These are phyloP conservation scores for Todiramphus chloris DNA, from an alignment of 2,113 vertebrate species.

Conservation along the genomic window DNA sequence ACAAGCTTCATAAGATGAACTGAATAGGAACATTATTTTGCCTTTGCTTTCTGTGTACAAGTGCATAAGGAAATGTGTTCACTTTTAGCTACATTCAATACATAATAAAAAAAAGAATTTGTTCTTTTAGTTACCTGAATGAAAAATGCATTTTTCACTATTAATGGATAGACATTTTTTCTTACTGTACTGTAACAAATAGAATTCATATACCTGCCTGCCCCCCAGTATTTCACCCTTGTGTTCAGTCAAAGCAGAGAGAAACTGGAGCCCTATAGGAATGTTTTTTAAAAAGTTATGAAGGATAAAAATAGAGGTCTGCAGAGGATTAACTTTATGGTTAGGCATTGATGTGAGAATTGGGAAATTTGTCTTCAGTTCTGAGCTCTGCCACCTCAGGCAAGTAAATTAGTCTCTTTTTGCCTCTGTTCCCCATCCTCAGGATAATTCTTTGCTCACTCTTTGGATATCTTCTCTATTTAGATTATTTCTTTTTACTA, in stretches of 20 bases:
- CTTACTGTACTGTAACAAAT: not conserved
- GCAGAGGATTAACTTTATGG: slow-evolving; percentile 7
- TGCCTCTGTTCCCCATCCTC: not conserved
- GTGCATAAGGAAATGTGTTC: not conserved
- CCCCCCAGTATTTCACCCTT: not conserved
- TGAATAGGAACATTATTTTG: not conserved
- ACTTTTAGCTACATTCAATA: slow-evolving; percentile 22
- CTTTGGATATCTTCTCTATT: not conserved
- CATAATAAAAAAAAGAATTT: slow-evolving; percentile 16
- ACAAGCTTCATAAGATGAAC: not conserved
- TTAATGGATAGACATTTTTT: slow-evolving; percentile 45
- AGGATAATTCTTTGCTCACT: not conserved
- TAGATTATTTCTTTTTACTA: not conserved
- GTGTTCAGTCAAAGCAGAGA: not conserved
- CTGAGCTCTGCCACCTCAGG: not conserved
- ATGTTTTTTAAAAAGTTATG: not conserved
- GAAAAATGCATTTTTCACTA: slow-evolving; percentile 16
- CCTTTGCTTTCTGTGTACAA: slow-evolving; percentile 1
- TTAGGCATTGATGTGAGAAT: not conserved
- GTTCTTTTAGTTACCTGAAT: slow-evolving; percentile 16
- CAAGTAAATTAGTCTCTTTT: not conserved
- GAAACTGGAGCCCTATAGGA: slow-evolving; percentile 24
- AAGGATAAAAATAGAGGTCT: slow-evolving; percentile 13
- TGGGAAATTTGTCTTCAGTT: slow-evolving; percentile 26
- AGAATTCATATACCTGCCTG: slow-evolving; percentile 31